A percentile compares a stretch with the other conserved stretches of the same genome.
These are phyloP conservation scores for Haliclona indistincta DNA, from an alignment of 37 sponge, comb jelly and placozoan genomes.

Conservation along the genomic window DNA sequence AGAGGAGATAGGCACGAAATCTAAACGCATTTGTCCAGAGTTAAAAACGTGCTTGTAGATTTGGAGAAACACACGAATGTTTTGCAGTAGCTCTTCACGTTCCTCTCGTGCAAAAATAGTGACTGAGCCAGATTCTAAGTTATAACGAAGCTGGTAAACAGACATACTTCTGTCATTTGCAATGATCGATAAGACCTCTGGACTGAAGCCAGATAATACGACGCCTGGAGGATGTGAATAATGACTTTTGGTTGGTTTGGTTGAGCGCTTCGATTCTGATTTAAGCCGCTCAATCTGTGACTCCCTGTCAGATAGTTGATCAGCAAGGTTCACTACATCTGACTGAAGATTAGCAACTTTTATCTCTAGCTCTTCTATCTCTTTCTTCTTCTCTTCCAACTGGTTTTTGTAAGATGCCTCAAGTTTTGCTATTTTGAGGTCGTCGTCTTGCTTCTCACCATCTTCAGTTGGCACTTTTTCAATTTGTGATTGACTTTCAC, in stretches of 20 bases:
- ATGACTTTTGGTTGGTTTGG: not conserved
- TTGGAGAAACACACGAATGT: not conserved
- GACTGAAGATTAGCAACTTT: not conserved
- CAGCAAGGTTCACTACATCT: not conserved
- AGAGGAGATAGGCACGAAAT: not conserved
- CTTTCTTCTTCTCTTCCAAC: not conserved
- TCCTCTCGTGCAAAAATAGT: not conserved
- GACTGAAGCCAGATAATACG: not conserved
- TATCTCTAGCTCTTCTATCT: not conserved
- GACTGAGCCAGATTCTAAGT: not conserved
- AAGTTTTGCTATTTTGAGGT: not conserved
- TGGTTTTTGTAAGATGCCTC: not conserved
- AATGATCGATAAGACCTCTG: not conserved
- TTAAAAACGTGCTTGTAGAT: constrained; percentile 2
- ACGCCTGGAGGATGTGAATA: not conserved
- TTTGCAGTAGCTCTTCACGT: not conserved
- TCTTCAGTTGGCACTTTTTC: not conserved
- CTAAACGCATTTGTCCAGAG: not conserved
- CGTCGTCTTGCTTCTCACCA: not conserved
- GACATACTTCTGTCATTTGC: not conserved
- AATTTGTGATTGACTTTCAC: not conserved
- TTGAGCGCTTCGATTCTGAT: not conserved
- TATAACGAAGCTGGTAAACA: not conserved
- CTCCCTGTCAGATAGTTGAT: not conserved
- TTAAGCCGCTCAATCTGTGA: not conserved